A percentile compares a stretch with the other conserved stretches of the same genome.
phyloP scores from a whole-genome alignment of 2,888 invertebrate species.

The Malachius bipustulatus region DNA sequence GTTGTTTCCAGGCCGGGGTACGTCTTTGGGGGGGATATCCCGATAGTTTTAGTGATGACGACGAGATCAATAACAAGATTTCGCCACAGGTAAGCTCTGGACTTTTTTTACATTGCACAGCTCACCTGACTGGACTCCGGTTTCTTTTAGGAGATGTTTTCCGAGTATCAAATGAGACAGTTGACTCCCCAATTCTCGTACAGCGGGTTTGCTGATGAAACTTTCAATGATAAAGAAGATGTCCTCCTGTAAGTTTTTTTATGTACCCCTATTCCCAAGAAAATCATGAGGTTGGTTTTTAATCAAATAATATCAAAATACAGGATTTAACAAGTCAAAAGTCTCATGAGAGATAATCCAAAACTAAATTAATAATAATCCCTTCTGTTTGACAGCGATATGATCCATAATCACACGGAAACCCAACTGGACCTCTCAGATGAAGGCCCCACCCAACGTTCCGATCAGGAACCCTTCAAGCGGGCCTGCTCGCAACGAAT shows the following conservation, averaged over 20 bases:
- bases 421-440: slow-evolving; percentile 38
- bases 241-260: slow-evolving; percentile 39
- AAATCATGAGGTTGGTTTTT: not conserved
- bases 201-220: slow-evolving; percentile 47
- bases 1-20: no score
- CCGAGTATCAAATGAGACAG: slow-evolving; percentile 51
- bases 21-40: no score
- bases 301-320: slow-evolving; percentile 6
- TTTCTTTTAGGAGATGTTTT: slow-evolving; percentile 39
- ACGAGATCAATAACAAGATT: no score
- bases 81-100: no score
- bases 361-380: no score
- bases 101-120: no score
- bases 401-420: slow-evolving; percentile 30
- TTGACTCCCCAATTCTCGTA: slow-evolving; percentile 48
- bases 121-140: no score
- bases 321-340: no score
- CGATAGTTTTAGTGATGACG: no score
- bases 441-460: slow-evolving; percentile 36
- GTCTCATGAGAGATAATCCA: no score
- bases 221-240: slow-evolving; percentile 49
- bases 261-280: not conserved
- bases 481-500: slow-evolving; percentile 40
- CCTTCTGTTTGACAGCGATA: no score
- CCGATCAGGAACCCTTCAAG: slow-evolving; percentile 49